Evolutionary conservation across 2,888 invertebrate species (phyloP).

Genomic region (Smittia sp.): DNA sequence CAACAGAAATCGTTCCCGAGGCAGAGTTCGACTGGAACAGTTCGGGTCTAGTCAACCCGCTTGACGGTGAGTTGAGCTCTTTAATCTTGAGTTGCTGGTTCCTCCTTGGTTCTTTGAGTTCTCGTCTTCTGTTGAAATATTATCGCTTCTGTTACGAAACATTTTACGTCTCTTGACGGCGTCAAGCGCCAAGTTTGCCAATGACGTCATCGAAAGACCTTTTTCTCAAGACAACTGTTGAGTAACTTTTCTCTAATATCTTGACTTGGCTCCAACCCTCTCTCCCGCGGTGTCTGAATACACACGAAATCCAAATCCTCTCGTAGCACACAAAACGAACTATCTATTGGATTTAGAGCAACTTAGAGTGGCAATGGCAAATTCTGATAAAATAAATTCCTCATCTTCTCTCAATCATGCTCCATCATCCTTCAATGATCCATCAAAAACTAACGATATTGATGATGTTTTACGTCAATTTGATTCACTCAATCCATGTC

Average conservation of each 20-base stretch:
- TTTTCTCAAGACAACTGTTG: background rate
- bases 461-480: constrained; percentile 41
- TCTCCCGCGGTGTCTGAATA: background rate
- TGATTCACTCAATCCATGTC: constrained; percentile 29
- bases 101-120: constrained; percentile 5
- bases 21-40: constrained; percentile 74
- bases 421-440: constrained; percentile 15
- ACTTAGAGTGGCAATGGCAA: constrained; percentile 54
- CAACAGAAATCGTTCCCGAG: constrained; percentile 54
- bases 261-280: constrained; percentile 7
- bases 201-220: background rate
- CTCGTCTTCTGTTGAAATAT: background rate
- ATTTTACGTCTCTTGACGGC: background rate
- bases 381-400: constrained; percentile 55
- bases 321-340: constrained; percentile 50
- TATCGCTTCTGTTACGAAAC: background rate
- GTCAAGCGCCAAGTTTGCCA: background rate
- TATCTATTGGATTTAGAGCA: constrained; percentile 59
- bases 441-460: constrained; percentile 32
- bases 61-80: constrained; percentile 57
- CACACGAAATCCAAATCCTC: constrained; percentile 12
- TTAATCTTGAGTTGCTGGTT: constrained; percentile 20
- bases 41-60: constrained; percentile 68
- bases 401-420: constrained; percentile 46
- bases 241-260: constrained; percentile 21